phyloP scores from a whole-genome alignment of 2,888 invertebrate genomes.

The Archips crataeganus region DNA sequence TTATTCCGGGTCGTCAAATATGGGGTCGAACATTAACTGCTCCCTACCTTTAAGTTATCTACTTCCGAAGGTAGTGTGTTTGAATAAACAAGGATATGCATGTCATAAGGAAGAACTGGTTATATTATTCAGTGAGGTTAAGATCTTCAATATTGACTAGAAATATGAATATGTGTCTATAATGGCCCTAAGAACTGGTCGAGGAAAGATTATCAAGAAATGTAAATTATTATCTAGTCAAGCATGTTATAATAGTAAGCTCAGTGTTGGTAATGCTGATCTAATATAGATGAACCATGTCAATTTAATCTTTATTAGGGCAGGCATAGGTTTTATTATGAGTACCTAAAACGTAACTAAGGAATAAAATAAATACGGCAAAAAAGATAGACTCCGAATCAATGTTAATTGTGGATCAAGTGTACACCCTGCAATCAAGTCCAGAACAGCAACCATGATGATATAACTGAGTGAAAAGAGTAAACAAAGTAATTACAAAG shows the following conservation, averaged over 20 bases:
- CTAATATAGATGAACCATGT: neutral
- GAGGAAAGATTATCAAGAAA: conserved; percentile 25
- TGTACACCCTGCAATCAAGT: neutral
- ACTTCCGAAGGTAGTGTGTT: conserved; percentile 7
- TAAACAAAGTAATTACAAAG: neutral
- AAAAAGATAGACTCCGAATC: no score
- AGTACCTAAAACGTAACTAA: neutral
- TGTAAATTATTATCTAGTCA: conserved; percentile 23
- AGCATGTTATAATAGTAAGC: conserved; percentile 3
- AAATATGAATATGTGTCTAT: conserved; percentile 16
- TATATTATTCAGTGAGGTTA: conserved; percentile 20
- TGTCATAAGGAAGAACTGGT: conserved; percentile 13
- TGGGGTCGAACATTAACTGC: no score
- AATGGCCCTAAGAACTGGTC: conserved; percentile 27
- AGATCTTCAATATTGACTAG: conserved; percentile 25
- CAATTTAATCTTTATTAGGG: neutral
- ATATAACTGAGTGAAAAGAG: neutral
- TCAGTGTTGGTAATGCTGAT: neutral
- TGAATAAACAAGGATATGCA: conserved; percentile 16
- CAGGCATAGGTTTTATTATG: no score
- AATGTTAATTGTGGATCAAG: no score
- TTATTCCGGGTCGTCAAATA: no score
- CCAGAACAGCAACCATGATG: neutral
- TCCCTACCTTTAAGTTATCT: neutral
- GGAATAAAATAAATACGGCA: neutral